Evolutionary conservation across 2,113 vertebrate genomes (phyloP).

Genomic region (Campylomormyrus tamandua): DNA sequence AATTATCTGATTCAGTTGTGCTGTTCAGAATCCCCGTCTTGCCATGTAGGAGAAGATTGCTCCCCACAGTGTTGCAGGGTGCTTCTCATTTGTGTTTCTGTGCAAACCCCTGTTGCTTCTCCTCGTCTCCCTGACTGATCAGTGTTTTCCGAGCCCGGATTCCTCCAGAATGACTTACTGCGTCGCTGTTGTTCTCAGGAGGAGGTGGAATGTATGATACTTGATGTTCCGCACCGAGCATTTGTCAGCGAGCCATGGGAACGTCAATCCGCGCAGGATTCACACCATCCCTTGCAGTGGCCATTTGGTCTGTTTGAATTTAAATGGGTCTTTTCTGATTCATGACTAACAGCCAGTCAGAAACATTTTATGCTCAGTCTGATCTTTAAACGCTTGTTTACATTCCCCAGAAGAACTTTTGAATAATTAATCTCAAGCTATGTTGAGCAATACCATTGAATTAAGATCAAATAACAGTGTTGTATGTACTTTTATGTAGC

Average conservation of each 20-base stretch:
- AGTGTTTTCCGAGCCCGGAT: not conserved
- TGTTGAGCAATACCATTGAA: not conserved
- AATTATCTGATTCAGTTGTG: not conserved
- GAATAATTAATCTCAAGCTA: constrained; percentile 4
- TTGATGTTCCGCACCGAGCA: not conserved
- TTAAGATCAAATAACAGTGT: not conserved
- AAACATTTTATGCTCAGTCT: not conserved
- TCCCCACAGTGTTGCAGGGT: not conserved
- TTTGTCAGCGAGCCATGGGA: not conserved
- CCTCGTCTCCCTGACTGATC: not conserved
- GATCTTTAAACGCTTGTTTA: constrained; percentile 1
- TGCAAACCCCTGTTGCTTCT: not conserved
- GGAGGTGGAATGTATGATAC: not conserved
- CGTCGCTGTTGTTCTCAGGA: not conserved
- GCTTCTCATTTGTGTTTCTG: not conserved
- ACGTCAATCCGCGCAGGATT: not conserved
- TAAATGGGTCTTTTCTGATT: not conserved
- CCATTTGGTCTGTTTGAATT: not conserved
- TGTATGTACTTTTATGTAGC: not conserved
- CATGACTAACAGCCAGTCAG: not conserved
- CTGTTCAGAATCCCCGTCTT: not conserved
- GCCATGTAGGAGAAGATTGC: not conserved
- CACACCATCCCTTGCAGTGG: not conserved
- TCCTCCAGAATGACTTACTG: not conserved
- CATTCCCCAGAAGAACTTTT: not conserved